Conservation (phyloP, 2,888 invertebrate genomes). For the Caradrina kadenii region DNA sequence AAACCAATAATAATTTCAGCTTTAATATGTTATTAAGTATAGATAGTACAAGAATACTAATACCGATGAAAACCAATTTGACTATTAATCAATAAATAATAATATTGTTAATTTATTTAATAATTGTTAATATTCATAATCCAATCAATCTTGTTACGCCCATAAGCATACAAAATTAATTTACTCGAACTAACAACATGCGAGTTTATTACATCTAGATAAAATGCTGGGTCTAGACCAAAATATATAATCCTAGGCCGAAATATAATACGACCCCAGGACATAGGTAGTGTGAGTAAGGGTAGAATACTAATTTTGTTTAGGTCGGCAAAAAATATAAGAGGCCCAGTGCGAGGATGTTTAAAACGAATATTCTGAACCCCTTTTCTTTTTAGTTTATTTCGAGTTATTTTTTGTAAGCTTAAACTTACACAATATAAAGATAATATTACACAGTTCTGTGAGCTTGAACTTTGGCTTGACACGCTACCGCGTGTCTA, state of each 20-base stretch:
- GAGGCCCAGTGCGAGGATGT: constrained; percentile 20
- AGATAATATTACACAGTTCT: too few relatives aligned
- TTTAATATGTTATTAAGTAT: too few relatives aligned
- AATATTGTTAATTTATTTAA: too few relatives aligned
- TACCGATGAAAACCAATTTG: background rate
- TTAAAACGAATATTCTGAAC: constrained; percentile 16
- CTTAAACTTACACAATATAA: too few relatives aligned
- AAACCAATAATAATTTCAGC: too few relatives aligned
- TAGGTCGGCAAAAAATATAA: constrained; percentile 40
- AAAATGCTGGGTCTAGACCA: constrained; percentile 47
- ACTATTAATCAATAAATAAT: background rate
- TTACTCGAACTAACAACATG: constrained; percentile 33
- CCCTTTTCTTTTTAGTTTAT: background rate
- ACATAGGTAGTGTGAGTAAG: constrained; percentile 41
- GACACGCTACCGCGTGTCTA: too few relatives aligned
- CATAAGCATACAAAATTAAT: constrained; percentile 16
- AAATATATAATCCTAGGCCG: constrained; percentile 37
- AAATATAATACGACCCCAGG: constrained; percentile 42
- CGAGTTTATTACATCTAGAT: constrained; percentile 38
- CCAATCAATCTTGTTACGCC: constrained; percentile 3
- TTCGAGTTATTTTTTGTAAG: too few relatives aligned
- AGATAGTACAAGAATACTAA: background rate
- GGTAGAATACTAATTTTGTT: constrained; percentile 61
- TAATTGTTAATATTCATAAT: background rate
- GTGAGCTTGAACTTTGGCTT: too few relatives aligned